phyloP scores from a whole-genome alignment of 2,888 invertebrate species.

The Aspidapion aeneum region DNA sequence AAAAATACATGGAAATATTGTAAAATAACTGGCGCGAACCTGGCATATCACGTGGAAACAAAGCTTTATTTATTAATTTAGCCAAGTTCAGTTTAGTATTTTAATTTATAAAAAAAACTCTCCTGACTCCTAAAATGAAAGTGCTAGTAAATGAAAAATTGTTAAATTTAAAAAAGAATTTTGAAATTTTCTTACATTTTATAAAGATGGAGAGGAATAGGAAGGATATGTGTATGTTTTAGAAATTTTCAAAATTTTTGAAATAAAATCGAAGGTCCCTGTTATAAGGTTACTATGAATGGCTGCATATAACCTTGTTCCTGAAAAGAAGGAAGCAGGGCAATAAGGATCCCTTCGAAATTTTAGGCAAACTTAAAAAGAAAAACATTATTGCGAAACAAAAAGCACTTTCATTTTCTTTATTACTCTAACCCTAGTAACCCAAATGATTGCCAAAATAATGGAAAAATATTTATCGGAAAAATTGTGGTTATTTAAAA shows the following conservation, averaged over 20 bases:
- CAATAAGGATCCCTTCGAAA: conserved; percentile 44
- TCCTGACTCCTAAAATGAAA: not conserved
- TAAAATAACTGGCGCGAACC: not conserved
- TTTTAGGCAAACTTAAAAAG: conserved; percentile 26
- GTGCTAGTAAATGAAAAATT: not conserved
- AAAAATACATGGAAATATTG: not conserved
- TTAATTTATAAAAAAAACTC: not conserved
- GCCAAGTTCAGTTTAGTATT: not conserved
- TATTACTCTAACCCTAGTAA: conserved; percentile 13
- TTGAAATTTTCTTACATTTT: not conserved
- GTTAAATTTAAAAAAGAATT: not conserved
- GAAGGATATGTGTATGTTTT: conserved; percentile 12
- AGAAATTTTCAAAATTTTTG: conserved; percentile 25
- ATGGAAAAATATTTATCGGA: conserved; percentile 20
- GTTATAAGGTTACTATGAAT: conserved; percentile 56
- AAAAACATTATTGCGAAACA: conserved; percentile 17
- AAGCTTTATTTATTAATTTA: not conserved
- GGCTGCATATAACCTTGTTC: conserved; percentile 59
- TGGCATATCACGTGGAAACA: not conserved
- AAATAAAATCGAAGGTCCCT: conserved; percentile 41
- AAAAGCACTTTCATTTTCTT: conserved; percentile 36
- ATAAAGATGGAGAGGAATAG: not conserved
- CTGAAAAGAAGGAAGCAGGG: conserved; percentile 42
- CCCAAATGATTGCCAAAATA: conserved; percentile 44
- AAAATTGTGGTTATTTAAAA: conserved; percentile 22